Conservation (phyloP, 2,888 invertebrate species). For the Mesorhabditis spiculigera region DNA sequence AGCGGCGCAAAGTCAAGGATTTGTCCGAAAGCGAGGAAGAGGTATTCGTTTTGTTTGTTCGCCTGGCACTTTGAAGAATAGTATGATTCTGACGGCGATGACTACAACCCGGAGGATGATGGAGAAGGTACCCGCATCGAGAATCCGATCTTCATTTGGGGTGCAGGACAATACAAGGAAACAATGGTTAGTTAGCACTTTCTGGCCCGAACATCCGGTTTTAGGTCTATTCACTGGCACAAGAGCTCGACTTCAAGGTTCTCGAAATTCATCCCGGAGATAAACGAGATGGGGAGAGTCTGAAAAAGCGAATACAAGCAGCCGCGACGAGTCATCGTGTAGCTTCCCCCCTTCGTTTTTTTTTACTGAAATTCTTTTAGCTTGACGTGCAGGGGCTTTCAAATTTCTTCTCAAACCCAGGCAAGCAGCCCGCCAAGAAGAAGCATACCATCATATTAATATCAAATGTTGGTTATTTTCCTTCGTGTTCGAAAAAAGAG, state of each 20-base stretch:
- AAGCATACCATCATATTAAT: neutral
- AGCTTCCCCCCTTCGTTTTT: neutral
- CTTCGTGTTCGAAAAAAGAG: neutral
- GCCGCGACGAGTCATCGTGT: neutral
- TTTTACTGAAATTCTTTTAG: neutral
- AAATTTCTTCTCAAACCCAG: neutral
- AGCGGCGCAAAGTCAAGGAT: neutral
- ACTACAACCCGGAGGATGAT: neutral
- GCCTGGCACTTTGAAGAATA: neutral
- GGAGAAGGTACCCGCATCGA: neutral
- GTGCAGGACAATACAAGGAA: neutral
- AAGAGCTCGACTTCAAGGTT: neutral
- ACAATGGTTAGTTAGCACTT: neutral
- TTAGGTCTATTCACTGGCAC: neutral
- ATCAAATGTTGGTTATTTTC: neutral
- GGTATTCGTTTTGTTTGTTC: neutral
- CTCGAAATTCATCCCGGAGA: conserved; percentile 2
- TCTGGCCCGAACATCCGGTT: neutral
- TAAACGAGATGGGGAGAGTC: conserved; percentile 2
- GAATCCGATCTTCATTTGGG: neutral
- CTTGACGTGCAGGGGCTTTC: neutral
- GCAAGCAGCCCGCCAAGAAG: neutral
- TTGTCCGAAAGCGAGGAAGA: neutral
- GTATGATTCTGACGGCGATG: neutral
- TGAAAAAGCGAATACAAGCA: neutral